Evolutionary conservation across 2,888 invertebrate genomes (phyloP).

Genomic region (Panopea generosa): DNA sequence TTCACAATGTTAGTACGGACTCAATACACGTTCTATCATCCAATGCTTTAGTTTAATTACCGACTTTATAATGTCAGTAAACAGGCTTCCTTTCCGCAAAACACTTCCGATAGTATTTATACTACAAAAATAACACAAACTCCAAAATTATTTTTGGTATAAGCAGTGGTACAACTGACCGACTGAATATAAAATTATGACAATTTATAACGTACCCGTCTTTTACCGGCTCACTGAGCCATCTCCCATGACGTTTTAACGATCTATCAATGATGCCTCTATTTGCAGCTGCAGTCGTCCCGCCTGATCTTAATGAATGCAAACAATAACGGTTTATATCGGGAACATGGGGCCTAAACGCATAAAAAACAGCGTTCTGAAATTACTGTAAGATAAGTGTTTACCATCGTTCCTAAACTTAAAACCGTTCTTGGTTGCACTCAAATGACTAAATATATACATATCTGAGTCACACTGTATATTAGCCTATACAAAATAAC

Average conservation of each 20-base stretch:
- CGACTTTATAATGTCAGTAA: too few relatives aligned
- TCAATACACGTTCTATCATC: too few relatives aligned
- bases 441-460: slow-evolving; percentile 22
- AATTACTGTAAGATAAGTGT: slow-evolving; percentile 18
- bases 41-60: too few relatives aligned
- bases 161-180: too few relatives aligned
- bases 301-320: slow-evolving; percentile 24
- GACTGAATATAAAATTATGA: too few relatives aligned
- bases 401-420: slow-evolving; percentile 19
- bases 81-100: too few relatives aligned
- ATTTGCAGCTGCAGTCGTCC: slow-evolving; percentile 31
- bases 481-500: slow-evolving; percentile 25
- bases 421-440: slow-evolving; percentile 13
- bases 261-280: slow-evolving; percentile 38
- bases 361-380: slow-evolving; percentile 4
- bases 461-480: slow-evolving; percentile 13
- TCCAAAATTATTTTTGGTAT: too few relatives aligned
- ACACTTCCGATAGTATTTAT: too few relatives aligned
- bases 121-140: too few relatives aligned
- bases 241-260: slow-evolving; percentile 48
- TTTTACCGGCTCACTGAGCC: slow-evolving; percentile 42
- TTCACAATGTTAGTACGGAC: too few relatives aligned
- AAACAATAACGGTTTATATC: slow-evolving; percentile 17
- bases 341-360: slow-evolving; percentile 7
- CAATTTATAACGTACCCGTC: slow-evolving; percentile 47